Evolutionary conservation across 2,113 vertebrate species (phyloP).

Genomic region (Balaeniceps rex): DNA sequence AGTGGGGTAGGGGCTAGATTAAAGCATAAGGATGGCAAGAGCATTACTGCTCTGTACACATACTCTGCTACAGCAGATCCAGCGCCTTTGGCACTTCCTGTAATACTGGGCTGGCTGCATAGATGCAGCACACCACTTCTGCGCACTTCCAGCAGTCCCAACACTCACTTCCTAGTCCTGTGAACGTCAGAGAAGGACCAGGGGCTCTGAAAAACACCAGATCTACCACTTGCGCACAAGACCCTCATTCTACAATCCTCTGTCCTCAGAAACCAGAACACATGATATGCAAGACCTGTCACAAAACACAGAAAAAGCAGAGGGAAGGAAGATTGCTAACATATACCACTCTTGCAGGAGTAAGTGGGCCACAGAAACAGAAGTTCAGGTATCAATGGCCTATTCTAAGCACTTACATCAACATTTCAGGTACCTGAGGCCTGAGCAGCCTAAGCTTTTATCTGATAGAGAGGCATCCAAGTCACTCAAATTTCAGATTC

Average conservation of each 20-base stretch:
- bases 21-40: not conserved
- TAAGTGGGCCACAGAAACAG: not conserved
- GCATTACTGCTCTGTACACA: not conserved
- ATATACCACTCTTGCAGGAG: not conserved
- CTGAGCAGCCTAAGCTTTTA: not conserved
- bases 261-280: not conserved
- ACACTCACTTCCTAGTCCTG: not conserved
- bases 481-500: not conserved
- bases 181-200: not conserved
- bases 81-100: not conserved
- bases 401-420: not conserved
- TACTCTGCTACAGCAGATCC: rapidly evolving
- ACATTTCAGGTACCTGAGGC: not conserved
- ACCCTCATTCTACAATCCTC: not conserved
- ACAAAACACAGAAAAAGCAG: not conserved
- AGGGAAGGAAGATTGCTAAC: not conserved
- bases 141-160: rapidly evolving
- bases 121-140: not conserved
- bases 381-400: not conserved
- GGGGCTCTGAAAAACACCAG: not conserved
- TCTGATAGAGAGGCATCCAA: not conserved
- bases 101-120: not conserved
- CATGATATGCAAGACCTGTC: rapidly evolving
- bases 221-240: not conserved
- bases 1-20: not conserved